phyloP scores from a whole-genome alignment of 2,797 vertebrate species.

The Schizothorax lantsangensis region DNA sequence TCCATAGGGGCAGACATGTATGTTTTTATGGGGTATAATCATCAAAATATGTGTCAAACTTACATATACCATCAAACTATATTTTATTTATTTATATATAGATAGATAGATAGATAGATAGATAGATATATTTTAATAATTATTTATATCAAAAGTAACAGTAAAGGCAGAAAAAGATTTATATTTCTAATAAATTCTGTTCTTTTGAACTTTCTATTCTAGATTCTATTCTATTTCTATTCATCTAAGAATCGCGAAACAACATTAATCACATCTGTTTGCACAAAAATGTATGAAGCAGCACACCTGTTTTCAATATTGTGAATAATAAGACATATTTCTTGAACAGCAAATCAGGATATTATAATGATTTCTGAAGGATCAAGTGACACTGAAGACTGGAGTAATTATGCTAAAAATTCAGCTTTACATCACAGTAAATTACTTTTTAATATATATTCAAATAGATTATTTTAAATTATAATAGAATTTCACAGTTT shows the following conservation, averaged over 20 bases:
- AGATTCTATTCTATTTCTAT: neutral
- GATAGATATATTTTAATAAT: too few species aligned
- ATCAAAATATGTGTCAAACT: too few species aligned
- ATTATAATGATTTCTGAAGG: neutral
- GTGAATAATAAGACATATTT: neutral
- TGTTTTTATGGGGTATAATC: neutral
- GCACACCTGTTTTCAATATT: neutral
- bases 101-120: too few species aligned
- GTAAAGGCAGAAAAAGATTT: neutral
- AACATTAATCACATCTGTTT: neutral
- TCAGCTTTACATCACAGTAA: neutral
- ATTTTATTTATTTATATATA: too few species aligned
- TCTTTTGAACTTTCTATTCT: neutral
- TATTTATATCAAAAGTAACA: neutral
- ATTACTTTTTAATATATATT: neutral
- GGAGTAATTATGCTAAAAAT: too few species aligned
- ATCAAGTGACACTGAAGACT: neutral
- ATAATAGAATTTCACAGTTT: neutral
- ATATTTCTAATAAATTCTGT: neutral
- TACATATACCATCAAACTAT: too few species aligned
- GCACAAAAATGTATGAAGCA: neutral
- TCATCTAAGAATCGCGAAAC: neutral
- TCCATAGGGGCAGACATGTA: too few species aligned
- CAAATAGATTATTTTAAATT: neutral
- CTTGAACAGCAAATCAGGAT: neutral